Base-by-base conservation (phyloP, 2,888 invertebrate species). In the Phaonia tiefii region DNA sequence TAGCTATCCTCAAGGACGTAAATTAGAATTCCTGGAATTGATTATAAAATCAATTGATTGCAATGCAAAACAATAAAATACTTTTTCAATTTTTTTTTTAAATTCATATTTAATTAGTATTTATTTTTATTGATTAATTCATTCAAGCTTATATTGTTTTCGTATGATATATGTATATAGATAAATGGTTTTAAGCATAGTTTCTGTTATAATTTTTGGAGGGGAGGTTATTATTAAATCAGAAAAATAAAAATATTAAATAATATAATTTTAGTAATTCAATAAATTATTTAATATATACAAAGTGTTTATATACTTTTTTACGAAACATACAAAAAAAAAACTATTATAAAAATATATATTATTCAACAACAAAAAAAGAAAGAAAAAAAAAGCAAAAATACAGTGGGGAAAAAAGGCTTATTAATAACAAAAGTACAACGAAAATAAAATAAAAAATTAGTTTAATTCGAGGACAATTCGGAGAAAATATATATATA, bases 111-210 rank as follows among this genome's bases (percentile, higher is more conserved):
- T 75, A 72, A 44, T 81, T 75, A 78, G 71, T 81, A 71, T 74
- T 73, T 58, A 56, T 60, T 72, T 72, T 60, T 60, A 71, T 78
- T 81, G 77, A 77, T 77, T 80, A 60, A 81, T 81, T 78, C 75
- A 78, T 81, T 78, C 78, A 81, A 81, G 81, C 81, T 75, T 78
- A 81, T 78, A 75, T 75, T 78, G 81, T 81, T 81, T 31, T 63
- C 63, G 39, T 63, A 63, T 63, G 63, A 63, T 63, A 63, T 63
- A 63, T 63, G 22, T 63, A 63, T 63, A 42, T 80, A 71, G 75
- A 78, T 78, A 75, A 60, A 74, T 71, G 75, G 39, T 80, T 70
- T 60, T 75, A 78, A 78, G 78, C 78, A 73, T 75, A 75, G 75
- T 77, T 67, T 31, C 42, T 31, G 4, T 75, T 75, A 73, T 75